Evolutionary conservation across 2,888 invertebrate species (phyloP), one percentile per base, ranked within the genome.

Genomic region (Apotomis capreana): DNA sequence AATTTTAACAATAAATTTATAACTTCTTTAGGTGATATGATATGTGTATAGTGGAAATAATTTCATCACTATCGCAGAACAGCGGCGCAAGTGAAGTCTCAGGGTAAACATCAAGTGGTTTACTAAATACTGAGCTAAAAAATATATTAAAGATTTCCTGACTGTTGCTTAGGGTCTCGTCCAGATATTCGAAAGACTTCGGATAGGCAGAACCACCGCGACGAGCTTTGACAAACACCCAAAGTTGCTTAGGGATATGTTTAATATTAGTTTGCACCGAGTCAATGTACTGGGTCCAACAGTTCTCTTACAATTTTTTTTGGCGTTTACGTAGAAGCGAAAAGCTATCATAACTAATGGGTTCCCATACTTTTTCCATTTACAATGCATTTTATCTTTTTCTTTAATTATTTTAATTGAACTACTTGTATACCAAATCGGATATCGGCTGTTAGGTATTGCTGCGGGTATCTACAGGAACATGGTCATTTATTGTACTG

Each of bases 261-360:
- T 26, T 49, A 49, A 61, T 49, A 13, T 61, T 9, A 3, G 13
- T 15, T 49, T 49, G 44, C 13, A 46, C 9, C 5, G 9, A 9
- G 46, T 8, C 3, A 9, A 49, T 4, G 26, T 49, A 49, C 10
- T 46, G 9, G 13, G 0, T 13, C 44, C 15, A 49, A 9, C 61
- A 49, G 3, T 9, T 3, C 26, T 61, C 61, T 13, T 61, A 26
- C 13, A 46, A 13, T 4, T 6, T 3, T 26, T 49, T 46, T 9
- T 49, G 61, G 26, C 26, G 26, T 26, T 26, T 26, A 26, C 26
- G 26, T 26, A 26, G 26, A 26, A 26, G 26, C 26, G 49, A 13
- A 61, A 61, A 61, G n/a, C 15, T 49, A 5, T 61, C 12, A 26
- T 61, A 61, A n/a, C 61, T 9, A 13, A n/a, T 9, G 49, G 61